phyloP scores from a whole-genome alignment of 2,113 vertebrate genomes.

The Prunella fulvescens region DNA sequence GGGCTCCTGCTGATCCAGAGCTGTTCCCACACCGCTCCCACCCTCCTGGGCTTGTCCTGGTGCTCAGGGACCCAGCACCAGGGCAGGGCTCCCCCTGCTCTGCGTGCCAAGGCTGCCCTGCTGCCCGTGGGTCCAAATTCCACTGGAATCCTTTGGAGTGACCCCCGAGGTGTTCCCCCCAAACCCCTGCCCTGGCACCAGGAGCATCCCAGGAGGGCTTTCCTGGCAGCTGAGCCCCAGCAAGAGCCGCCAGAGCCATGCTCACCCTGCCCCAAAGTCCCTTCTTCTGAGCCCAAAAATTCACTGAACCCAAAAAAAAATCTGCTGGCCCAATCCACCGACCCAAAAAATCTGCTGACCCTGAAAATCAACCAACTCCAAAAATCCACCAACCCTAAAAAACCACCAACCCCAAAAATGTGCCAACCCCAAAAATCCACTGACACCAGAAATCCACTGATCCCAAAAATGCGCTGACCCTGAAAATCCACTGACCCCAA shows the following conservation, averaged over 20 bases:
- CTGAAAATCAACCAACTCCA: background rate
- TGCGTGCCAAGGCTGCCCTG: fast-evolving
- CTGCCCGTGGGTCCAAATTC: background rate
- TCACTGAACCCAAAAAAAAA: fast-evolving
- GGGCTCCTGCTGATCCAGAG: background rate
- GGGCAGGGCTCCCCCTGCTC: background rate
- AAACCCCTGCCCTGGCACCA: background rate
- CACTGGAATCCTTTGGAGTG: fast-evolving
- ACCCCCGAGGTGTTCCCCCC: fast-evolving
- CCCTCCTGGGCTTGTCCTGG: fast-evolving
- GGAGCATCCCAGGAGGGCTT: background rate
- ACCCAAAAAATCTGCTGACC: too few relatives aligned
- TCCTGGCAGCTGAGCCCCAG: conserved; percentile 29
- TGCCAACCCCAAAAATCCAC: fast-evolving
- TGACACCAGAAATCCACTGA: fast-evolving
- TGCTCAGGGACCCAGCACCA: background rate
- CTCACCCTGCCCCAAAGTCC: background rate
- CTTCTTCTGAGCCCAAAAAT: background rate
- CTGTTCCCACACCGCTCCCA: fast-evolving
- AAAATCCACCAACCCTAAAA: fast-evolving
- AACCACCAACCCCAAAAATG: fast-evolving
- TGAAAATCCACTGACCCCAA: background rate
- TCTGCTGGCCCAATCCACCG: too few relatives aligned
- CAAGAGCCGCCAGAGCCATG: background rate
- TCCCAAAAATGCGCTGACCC: fast-evolving